phyloP scores from a whole-genome alignment of 53 echinoderm and acorn worm species.

The Crossaster papposus region DNA sequence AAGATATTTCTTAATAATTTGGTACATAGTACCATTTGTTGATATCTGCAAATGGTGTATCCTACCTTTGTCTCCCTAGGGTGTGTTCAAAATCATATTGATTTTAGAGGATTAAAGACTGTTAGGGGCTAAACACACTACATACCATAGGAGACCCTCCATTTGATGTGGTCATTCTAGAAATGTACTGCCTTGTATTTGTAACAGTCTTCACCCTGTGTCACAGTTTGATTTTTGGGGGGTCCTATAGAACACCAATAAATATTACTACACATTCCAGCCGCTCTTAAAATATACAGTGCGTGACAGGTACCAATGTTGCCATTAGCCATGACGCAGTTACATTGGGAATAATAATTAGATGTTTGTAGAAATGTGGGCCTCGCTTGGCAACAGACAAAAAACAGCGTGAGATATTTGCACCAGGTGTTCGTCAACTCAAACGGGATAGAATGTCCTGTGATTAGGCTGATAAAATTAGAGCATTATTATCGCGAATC shows the following conservation, averaged over 20 bases:
- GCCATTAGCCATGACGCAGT: constrained; percentile 10
- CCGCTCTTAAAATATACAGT: constrained; percentile 8
- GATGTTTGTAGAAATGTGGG: constrained; percentile 21
- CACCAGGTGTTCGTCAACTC: constrained; percentile 15
- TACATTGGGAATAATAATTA: constrained; percentile 11
- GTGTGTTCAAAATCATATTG: too few relatives aligned
- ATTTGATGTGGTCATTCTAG: too few relatives aligned
- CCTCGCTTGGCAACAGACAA: background rate
- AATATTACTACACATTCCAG: constrained; percentile 1
- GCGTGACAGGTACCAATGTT: constrained; percentile 9
- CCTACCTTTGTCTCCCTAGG: too few relatives aligned
- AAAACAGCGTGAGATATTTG: background rate
- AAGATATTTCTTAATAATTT: too few relatives aligned
- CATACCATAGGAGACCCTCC: too few relatives aligned
- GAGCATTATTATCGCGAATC: background rate
- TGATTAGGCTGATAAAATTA: background rate
- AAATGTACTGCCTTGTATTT: too few relatives aligned
- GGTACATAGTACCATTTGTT: too few relatives aligned
- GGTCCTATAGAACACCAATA: background rate
- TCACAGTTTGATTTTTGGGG: background rate
- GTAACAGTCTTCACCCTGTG: background rate
- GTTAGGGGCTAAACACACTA: too few relatives aligned
- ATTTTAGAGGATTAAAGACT: too few relatives aligned
- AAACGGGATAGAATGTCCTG: background rate
- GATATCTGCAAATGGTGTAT: too few relatives aligned